Evolutionary conservation across 2,888 invertebrate genomes (phyloP).

Genomic region (Oxystoma pomonae): DNA sequence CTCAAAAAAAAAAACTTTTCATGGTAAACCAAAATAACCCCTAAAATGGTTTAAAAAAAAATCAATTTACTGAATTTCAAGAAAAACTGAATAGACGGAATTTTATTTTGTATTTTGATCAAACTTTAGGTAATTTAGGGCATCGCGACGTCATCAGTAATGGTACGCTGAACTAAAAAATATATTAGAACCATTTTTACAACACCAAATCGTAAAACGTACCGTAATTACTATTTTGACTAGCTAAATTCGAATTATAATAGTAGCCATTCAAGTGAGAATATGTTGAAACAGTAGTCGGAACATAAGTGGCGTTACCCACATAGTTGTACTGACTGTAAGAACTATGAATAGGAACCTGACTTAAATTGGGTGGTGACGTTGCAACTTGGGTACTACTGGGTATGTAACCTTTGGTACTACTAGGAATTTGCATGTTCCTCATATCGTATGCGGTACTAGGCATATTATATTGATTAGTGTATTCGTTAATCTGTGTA

Average conservation of each 20-base stretch:
- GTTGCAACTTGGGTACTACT: background rate
- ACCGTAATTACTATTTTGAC: background rate
- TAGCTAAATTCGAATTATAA: background rate
- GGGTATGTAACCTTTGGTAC: background rate
- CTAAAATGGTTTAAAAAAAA: too few species aligned
- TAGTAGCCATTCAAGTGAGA: constrained; percentile 10
- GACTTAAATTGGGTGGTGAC: background rate
- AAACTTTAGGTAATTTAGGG: too few species aligned
- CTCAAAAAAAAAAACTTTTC: too few species aligned
- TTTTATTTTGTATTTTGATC: too few species aligned
- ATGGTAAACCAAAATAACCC: too few species aligned
- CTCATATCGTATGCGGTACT: background rate
- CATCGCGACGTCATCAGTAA: too few species aligned
- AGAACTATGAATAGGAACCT: background rate
- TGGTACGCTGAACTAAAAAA: too few species aligned
- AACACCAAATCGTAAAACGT: too few species aligned
- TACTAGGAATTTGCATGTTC: background rate
- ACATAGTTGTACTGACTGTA: background rate
- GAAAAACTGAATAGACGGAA: too few species aligned
- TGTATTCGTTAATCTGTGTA: background rate
- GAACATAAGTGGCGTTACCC: background rate
- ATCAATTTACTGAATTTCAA: too few species aligned
- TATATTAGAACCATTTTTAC: too few species aligned
- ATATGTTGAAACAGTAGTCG: background rate
- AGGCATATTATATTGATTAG: background rate